These are phyloP conservation scores for Cantharis rufa DNA, from an alignment of 2,888 invertebrate genomes.

Conservation along the genomic window DNA sequence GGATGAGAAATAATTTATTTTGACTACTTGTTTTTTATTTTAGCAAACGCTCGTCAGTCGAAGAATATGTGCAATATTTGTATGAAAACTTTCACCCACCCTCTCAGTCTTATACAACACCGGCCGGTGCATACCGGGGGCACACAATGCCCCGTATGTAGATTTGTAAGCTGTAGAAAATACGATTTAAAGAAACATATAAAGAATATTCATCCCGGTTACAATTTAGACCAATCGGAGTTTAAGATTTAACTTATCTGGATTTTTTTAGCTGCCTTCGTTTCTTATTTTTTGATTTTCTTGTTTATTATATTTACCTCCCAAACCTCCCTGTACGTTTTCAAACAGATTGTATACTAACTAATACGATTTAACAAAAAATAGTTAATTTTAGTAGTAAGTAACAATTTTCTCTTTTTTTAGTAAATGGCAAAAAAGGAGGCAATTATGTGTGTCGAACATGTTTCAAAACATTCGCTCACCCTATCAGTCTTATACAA, in stretches of 20 bases:
- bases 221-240: not conserved
- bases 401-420: not conserved
- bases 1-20: not conserved
- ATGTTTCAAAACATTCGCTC: conserved; percentile 54
- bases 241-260: not conserved
- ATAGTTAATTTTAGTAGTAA: not conserved
- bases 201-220: not conserved
- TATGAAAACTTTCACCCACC: conserved; percentile 1
- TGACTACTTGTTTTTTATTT: not conserved
- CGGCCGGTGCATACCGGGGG: not conserved
- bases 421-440: not conserved
- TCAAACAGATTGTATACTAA: not conserved
- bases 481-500: conserved; percentile 58
- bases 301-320: not conserved
- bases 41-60: not conserved
- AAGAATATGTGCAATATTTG: not conserved
- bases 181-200: not conserved
- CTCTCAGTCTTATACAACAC: conserved; percentile 1
- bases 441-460: not conserved
- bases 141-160: not conserved
- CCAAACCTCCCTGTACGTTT: not conserved
- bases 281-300: not conserved
- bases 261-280: not conserved
- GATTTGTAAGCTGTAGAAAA: not conserved
- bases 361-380: not conserved